A percentile compares a stretch with the other conserved stretches of the same genome.
Evolutionary conservation across 2,797 vertebrate species (phyloP).

Genomic region (Pelobates cultripes): DNA sequence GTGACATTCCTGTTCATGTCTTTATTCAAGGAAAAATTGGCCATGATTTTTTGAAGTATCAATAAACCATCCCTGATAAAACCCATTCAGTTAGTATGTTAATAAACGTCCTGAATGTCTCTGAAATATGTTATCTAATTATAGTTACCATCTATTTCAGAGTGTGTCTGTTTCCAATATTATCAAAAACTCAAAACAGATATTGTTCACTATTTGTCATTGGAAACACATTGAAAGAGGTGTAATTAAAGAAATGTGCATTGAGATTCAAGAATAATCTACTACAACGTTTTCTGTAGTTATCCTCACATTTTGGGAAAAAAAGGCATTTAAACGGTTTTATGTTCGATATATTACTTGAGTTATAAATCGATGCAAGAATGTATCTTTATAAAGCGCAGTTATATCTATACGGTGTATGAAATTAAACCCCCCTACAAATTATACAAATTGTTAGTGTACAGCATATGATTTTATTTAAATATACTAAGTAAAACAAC

Average conservation of each 20-base stretch:
- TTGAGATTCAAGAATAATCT: slow-evolving; percentile 66
- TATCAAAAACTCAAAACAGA: slow-evolving; percentile 73
- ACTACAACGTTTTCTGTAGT: slow-evolving; percentile 69
- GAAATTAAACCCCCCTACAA: no score
- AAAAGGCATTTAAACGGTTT: no score
- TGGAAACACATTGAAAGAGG: slow-evolving; percentile 71
- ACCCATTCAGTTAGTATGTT: slow-evolving; percentile 68
- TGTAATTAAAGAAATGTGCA: slow-evolving; percentile 74
- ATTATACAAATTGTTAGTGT: no score
- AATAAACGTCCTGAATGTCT: slow-evolving; percentile 70
- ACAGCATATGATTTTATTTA: no score
- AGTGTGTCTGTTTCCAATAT: slow-evolving; percentile 76
- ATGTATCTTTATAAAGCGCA: no score
- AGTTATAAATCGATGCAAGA: no score
- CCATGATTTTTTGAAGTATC: neutral
- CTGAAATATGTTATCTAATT: slow-evolving; percentile 72
- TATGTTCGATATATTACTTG: no score
- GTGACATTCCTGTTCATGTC: no score
- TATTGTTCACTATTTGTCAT: slow-evolving; percentile 62
- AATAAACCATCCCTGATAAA: slow-evolving; percentile 22
- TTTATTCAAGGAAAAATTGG: neutral
- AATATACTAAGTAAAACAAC: no score
- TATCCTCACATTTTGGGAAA: no score
- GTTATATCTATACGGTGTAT: no score
- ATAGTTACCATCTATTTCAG: slow-evolving; percentile 66